Evolutionary conservation across 2,113 vertebrate species (phyloP).

Genomic region (Sinocyclocheilus maitianheensis): DNA sequence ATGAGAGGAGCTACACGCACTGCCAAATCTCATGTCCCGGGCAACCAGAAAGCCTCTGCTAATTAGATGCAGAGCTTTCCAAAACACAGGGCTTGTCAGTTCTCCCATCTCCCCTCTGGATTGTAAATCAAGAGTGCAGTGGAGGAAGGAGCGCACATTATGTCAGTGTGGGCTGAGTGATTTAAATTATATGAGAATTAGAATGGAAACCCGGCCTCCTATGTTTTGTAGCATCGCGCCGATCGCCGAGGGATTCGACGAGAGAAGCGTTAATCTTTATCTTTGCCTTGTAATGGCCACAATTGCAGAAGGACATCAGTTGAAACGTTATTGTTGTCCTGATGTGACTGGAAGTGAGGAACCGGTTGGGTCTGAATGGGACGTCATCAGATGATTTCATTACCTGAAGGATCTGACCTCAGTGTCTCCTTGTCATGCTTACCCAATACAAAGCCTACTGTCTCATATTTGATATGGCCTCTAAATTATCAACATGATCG

Average conservation of each 20-base stretch:
- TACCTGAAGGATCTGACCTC: background rate
- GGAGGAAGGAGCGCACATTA: constrained; percentile 37
- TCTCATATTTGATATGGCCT: background rate
- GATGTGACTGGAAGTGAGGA: background rate
- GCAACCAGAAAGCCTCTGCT: constrained; percentile 83
- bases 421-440: background rate
- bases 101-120: constrained; percentile 48
- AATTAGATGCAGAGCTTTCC: constrained; percentile 83
- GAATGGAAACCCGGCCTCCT: constrained; percentile 28
- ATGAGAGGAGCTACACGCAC: constrained; percentile 87
- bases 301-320: background rate
- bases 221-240: constrained; percentile 23
- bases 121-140: constrained; percentile 44
- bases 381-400: background rate
- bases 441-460: background rate
- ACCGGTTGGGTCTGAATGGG: background rate
- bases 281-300: constrained; percentile 23
- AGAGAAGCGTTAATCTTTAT: constrained; percentile 27
- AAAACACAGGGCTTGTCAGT: constrained; percentile 62
- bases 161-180: constrained; percentile 38
- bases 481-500: background rate
- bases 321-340: background rate
- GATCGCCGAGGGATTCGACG: background rate
- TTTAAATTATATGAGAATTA: constrained; percentile 53
- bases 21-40: constrained; percentile 80